These are phyloP conservation scores for Mirounga angustirostris DNA, from an alignment of 2,113 vertebrate genomes.

Conservation along the genomic window DNA sequence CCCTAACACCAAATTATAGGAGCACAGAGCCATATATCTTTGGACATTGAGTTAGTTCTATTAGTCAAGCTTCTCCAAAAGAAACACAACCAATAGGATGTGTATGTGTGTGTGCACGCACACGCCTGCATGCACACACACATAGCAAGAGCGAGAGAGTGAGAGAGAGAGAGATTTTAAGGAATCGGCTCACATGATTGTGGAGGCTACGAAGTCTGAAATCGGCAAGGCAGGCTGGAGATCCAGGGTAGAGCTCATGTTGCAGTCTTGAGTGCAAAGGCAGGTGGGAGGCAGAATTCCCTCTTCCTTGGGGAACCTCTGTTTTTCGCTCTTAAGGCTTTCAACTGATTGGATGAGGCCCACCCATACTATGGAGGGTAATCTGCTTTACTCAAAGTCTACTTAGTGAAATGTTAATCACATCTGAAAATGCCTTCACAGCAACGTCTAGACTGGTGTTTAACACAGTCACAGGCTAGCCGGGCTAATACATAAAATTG, in stretches of 20 bases:
- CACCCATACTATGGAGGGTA: neutral
- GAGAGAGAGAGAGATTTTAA: neutral
- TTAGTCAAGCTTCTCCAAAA: conserved; percentile 31
- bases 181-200: neutral
- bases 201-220: neutral
- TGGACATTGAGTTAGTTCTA: neutral
- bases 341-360: neutral
- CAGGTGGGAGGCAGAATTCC: neutral
- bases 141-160: too few relatives aligned
- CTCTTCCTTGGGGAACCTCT: neutral
- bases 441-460: neutral
- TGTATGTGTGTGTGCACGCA: too few relatives aligned
- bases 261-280: neutral
- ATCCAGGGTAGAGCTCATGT: neutral
- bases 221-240: neutral
- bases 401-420: neutral
- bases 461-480: neutral
- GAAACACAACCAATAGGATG: neutral
- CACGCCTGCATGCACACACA: neutral
- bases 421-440: neutral
- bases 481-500: neutral
- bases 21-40: neutral
- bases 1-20: neutral
- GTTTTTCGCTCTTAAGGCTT: neutral
- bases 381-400: neutral